phyloP scores from a whole-genome alignment of 2,888 invertebrate species.

The Formica aserva region DNA sequence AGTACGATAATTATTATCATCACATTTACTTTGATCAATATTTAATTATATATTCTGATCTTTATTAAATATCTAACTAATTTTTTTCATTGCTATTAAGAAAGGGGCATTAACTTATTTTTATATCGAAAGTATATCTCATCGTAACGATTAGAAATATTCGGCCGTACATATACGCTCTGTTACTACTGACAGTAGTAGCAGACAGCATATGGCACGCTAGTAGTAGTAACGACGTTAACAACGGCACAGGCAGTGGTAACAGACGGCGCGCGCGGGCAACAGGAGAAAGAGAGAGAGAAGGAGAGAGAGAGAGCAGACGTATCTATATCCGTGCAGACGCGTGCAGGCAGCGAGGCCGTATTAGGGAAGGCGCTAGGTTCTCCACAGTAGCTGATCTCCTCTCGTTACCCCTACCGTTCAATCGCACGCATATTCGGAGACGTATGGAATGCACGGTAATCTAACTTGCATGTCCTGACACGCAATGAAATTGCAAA shows the following conservation, averaged over 20 bases:
- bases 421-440: conserved; percentile 66
- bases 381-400: conserved; percentile 85
- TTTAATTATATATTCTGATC: background rate
- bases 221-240: conserved; percentile 33
- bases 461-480: conserved; percentile 16
- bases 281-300: background rate
- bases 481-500: background rate
- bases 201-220: background rate
- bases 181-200: conserved; percentile 32
- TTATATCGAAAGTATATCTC: background rate
- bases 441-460: conserved; percentile 43
- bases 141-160: background rate
- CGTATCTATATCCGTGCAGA: conserved; percentile 81
- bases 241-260: conserved; percentile 21
- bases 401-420: conserved; percentile 86
- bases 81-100: background rate
- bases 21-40: background rate
- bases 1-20: background rate
- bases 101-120: background rate
- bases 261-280: background rate
- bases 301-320: conserved; percentile 11
- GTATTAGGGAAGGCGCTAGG: conserved; percentile 84
- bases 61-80: background rate
- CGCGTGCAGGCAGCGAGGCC: conserved; percentile 81
- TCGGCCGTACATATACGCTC: background rate